phyloP scores from a whole-genome alignment of 1,140 invertebrate species.

The Drosophila repletoides region DNA sequence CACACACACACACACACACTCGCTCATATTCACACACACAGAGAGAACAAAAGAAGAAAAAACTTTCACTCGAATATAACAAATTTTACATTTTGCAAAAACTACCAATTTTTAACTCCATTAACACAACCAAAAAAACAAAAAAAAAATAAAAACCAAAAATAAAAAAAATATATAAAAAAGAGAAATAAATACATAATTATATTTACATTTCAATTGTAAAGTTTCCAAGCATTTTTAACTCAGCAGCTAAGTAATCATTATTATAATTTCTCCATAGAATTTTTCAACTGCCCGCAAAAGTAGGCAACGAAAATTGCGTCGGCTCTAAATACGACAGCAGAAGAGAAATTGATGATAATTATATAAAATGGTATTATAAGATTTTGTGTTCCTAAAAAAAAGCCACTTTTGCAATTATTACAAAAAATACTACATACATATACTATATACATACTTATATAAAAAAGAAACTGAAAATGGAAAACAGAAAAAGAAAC shows the following conservation, averaged over 20 bases:
- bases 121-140: slow-evolving; percentile 17
- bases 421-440: slow-evolving; percentile 42
- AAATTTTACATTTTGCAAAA: slow-evolving; percentile 24
- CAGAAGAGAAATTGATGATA: background rate
- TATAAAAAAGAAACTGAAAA: slow-evolving; percentile 8
- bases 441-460: slow-evolving; percentile 35
- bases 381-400: slow-evolving; percentile 71
- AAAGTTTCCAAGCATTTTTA: slow-evolving; percentile 16
- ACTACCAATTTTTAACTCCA: slow-evolving; percentile 49
- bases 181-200: slow-evolving; percentile 22
- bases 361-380: slow-evolving; percentile 26
- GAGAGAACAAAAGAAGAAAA: too few species aligned
- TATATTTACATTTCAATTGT: slow-evolving; percentile 26
- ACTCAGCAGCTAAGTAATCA: slow-evolving; percentile 24
- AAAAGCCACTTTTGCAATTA: slow-evolving; percentile 60
- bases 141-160: slow-evolving; percentile 7
- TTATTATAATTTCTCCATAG: background rate
- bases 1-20: background rate
- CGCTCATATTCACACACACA: slow-evolving; percentile 5
- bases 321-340: background rate
- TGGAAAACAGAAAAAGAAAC: background rate
- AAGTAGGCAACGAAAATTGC: slow-evolving; percentile 27
- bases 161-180: slow-evolving; percentile 8
- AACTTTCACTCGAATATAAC: slow-evolving; percentile 38
- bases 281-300: slow-evolving; percentile 13